Percentiles rank a stretch among this genome's conserved stretches.
phyloP scores from a whole-genome alignment of 2,113 vertebrate genomes.

The Seriola rivoliana region DNA sequence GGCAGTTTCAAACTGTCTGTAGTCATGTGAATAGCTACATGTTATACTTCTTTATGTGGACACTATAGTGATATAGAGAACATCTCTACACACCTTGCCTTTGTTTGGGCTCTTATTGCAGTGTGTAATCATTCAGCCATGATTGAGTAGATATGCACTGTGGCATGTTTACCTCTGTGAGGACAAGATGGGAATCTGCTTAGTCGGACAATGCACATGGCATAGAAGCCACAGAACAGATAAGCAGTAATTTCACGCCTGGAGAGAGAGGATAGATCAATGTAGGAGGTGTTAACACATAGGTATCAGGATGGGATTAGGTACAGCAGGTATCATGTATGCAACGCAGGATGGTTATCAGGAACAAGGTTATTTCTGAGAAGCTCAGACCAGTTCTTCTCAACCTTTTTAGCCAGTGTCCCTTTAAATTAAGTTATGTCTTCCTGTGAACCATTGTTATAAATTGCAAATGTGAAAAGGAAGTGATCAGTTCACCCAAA shows the following conservation, averaged over 20 bases:
- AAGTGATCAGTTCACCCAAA: neutral
- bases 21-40: conserved; percentile 4
- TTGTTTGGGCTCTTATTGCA: conserved; percentile 31
- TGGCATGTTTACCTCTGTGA: conserved; percentile 20
- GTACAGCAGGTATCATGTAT: conserved; percentile 8
- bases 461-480: neutral
- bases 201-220: conserved; percentile 50
- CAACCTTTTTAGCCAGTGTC: neutral
- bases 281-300: conserved; percentile 19
- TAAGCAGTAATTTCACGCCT: conserved; percentile 71
- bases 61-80: neutral
- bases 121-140: conserved; percentile 36
- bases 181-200: conserved; percentile 62
- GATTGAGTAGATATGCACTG: conserved; percentile 27
- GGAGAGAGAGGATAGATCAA: conserved; percentile 53
- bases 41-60: conserved; percentile 13
- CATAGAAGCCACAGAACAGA: conserved; percentile 39
- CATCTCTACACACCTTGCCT: neutral
- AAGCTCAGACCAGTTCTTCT: neutral
- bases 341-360: conserved; percentile 12
- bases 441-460: neutral
- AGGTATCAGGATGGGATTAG: conserved; percentile 43
- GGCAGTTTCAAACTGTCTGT: neutral
- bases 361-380: neutral
- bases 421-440: neutral